A percentile compares a stretch with the other conserved stretches of the same genome.
Evolutionary conservation across 1,140 invertebrate species (phyloP).

Genomic region (Nephila pilipes): DNA sequence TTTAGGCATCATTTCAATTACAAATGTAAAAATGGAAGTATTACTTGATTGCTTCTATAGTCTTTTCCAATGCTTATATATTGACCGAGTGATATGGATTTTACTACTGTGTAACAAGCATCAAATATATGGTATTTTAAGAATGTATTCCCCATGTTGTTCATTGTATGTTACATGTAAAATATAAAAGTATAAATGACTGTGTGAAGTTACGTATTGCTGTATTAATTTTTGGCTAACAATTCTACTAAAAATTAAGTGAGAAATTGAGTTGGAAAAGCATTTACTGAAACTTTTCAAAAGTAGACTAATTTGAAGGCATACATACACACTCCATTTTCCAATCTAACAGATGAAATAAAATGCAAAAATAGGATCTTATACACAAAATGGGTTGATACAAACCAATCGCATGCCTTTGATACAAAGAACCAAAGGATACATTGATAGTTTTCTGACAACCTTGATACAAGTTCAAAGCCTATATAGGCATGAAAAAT

Average conservation of each 20-base stretch:
- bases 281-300: background rate
- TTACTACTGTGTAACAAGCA: background rate
- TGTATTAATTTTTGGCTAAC: too few relatives aligned
- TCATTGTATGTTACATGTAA: background rate
- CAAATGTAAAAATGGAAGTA: background rate
- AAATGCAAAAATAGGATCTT: constrained; percentile 61
- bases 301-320: background rate
- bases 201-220: too few relatives aligned
- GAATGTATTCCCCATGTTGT: constrained; percentile 7
- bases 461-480: background rate
- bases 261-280: too few relatives aligned
- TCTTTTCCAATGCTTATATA: background rate
- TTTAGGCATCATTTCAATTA: background rate
- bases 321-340: background rate
- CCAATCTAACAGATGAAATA: background rate
- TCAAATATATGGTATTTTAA: background rate
- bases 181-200: background rate
- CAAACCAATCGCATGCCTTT: constrained; percentile 63
- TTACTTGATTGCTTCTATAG: background rate
- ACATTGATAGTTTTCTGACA: background rate
- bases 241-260: too few relatives aligned
- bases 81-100: background rate
- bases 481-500: constrained; percentile 58
- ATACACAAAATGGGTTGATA: constrained; percentile 68
- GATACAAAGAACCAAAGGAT: constrained; percentile 46